A percentile compares a stretch with the other conserved stretches of the same genome.
phyloP scores from a whole-genome alignment of 1,140 invertebrate species.

The Zaprionus nigranus region DNA sequence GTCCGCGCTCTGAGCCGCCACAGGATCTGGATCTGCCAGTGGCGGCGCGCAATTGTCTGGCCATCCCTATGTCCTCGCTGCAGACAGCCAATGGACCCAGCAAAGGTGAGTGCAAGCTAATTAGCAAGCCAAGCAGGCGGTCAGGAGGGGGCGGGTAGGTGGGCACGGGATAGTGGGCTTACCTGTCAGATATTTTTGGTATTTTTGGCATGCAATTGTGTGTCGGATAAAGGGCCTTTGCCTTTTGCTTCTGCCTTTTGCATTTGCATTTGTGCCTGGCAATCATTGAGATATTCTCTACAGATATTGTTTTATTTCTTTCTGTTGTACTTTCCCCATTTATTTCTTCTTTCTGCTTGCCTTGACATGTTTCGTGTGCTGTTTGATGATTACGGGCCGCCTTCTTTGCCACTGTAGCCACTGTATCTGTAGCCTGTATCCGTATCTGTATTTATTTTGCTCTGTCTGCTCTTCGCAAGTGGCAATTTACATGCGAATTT shows the following conservation, averaged over 20 bases:
- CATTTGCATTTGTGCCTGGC: conserved; percentile 64
- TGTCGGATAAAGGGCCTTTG: conserved; percentile 23
- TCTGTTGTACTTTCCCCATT: background rate
- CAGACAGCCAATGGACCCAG: conserved; percentile 79
- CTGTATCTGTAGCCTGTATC: background rate
- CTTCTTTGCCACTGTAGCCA: background rate
- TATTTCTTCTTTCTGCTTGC: conserved; percentile 24
- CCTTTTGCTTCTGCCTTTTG: no score
- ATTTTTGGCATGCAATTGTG: conserved; percentile 57
- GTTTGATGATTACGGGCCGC: conserved; percentile 9
- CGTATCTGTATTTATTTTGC: conserved; percentile 16
- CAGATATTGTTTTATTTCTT: conserved; percentile 52
- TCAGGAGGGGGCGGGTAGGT: background rate
- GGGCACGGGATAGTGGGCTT: conserved; percentile 1
- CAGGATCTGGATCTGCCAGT: conserved; percentile 84
- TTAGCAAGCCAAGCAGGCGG: conserved; percentile 23
- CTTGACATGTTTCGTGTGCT: conserved; percentile 53
- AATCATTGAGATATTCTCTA: conserved; percentile 66
- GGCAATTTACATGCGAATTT: conserved; percentile 70
- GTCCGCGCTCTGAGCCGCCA: conserved; percentile 85
- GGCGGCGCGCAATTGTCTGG: conserved; percentile 66
- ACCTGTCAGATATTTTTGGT: conserved; percentile 34
- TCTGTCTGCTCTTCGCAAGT: conserved; percentile 28
- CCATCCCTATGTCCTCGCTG: conserved; percentile 77
- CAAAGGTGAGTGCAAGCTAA: conserved; percentile 61